Percentiles rank a stretch among this genome's conserved stretches.
Evolutionary conservation across 2,888 invertebrate genomes (phyloP).

Genomic region (Drosophila nr. medialis): DNA sequence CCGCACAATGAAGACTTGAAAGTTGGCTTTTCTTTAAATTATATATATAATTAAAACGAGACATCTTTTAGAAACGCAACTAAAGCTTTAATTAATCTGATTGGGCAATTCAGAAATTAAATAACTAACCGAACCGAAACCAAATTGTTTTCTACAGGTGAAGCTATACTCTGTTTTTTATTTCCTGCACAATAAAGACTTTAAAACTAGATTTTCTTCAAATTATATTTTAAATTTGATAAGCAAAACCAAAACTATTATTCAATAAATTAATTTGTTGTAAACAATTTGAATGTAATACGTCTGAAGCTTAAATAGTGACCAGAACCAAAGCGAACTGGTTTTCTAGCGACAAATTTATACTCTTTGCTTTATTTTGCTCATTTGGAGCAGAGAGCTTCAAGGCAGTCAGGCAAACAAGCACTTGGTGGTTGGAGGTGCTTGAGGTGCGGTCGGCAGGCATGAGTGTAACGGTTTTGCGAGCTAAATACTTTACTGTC

Average conservation of each 20-base stretch:
- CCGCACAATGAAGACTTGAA: background rate
- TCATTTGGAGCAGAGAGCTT: background rate
- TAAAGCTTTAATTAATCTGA: background rate
- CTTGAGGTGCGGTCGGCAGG: background rate
- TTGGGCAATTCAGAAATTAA: background rate
- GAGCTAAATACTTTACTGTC: constrained; percentile 47
- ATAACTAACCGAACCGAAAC: background rate
- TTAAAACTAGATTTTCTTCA: background rate
- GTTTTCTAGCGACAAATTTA: background rate
- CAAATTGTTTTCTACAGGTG: background rate
- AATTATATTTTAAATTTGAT: background rate
- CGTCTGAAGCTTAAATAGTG: background rate
- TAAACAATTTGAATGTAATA: background rate
- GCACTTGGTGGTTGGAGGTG: background rate
- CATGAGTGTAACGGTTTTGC: background rate
- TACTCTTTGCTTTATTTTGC: background rate
- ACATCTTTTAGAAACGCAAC: background rate
- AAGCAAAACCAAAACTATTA: background rate
- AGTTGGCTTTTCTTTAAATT: background rate
- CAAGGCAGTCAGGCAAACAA: constrained; percentile 1
- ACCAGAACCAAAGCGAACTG: background rate
- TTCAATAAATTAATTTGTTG: background rate
- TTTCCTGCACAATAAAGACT: background rate
- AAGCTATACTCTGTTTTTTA: background rate
- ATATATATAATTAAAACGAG: background rate